Base-by-base conservation (phyloP, 2,113 vertebrate genomes). In the Labeo catla region DNA sequence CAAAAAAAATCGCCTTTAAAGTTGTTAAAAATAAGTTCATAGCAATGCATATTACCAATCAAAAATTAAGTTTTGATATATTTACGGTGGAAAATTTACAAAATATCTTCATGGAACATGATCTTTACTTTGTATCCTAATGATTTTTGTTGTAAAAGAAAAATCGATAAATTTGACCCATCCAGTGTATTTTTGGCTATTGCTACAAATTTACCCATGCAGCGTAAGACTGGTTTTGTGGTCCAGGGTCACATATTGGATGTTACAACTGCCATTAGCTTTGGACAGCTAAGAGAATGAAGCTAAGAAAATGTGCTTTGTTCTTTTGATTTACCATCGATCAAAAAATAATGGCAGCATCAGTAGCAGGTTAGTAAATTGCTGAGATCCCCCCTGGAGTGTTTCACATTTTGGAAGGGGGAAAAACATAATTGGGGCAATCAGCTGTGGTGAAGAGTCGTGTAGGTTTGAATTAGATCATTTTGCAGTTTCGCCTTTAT, bases 401-500 rank as follows among this genome's bases (percentile, higher is more conserved):
- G 86, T 87, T 89, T 84, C 81, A 86, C 87, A 81, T 81, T 84
- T 85, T 19, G 43, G 23, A 76, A 63, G 34, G 11, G 83, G 70
- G 52, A 52, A 81, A 61, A 81, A 83, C 77, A 88, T 85, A 82
- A 90, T 87, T 87, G 83, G 87, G 39, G 82, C 87, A 54, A 85
- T 87, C 77, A 57, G 39, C 61, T 81, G 49, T 47, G 50, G 78
- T 72, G 61, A 80, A 81, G 87, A 76, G 57, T 57, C 76, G 1
- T 78, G 81, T 76, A 73, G 72, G 36, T 72, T 76, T 74, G 89
- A 79, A 90, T 86, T 85, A 65, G 81, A 86, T 83, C 45, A 77
- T 84, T 87, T 87, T 47, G 47, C 82, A 36, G 21, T 59, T 90
- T 54, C 28, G 65, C 54, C 45, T 86, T 89, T 89, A 89, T 83